Base-by-base conservation (phyloP, 2,113 vertebrate genomes). In the Tympanuchus pallidicinctus region DNA sequence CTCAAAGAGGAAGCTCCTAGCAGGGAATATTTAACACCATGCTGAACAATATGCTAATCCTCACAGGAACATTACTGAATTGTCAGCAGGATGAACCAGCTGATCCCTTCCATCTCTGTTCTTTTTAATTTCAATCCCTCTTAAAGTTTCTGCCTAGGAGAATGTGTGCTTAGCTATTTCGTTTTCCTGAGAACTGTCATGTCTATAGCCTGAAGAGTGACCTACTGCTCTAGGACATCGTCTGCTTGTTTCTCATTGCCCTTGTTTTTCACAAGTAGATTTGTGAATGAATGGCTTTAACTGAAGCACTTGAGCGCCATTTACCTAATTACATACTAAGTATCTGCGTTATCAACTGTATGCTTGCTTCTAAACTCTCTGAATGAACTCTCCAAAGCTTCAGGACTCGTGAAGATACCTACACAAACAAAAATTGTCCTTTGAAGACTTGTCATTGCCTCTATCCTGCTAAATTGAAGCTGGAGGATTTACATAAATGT, bases 1-100 rank as follows among this genome's bases (percentile, higher is more conserved):
- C 79, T 47, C 19, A 84, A 42, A 32, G 0, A 50, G 28, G 3
- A 52, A 77, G 28, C 28, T 93, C 56, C 87, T 92, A 74, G 64
- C 82, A 92, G 84, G 75, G 69, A 85, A 83, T 92, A 91, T 81
- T 80, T 94, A 91, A 96, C 87, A 93, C 82, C 89, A 21, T 57
- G 57, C 88, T 93, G 91, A 94, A 96, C 93, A 96, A 96, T 77
- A 88, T 95, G 94, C 87, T 97, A 92, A 96, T 95, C 93, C 87
- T 92, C 79, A 74, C 75, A 93, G 93, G 89, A 91, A 71, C 72
- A 8, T 80, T 91, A 61, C 50, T 60, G 82, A 88, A 89, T 92
- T 96, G 93, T 89, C 95, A 94, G 89, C 87, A 91, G 95, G 93
- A 93, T 91, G 93, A 96, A 71, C 60, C 59, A 13, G 56, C 82